These are phyloP conservation scores for Pachypanchax playfairii DNA, from an alignment of 2,113 vertebrate species.

Conservation along the genomic window DNA sequence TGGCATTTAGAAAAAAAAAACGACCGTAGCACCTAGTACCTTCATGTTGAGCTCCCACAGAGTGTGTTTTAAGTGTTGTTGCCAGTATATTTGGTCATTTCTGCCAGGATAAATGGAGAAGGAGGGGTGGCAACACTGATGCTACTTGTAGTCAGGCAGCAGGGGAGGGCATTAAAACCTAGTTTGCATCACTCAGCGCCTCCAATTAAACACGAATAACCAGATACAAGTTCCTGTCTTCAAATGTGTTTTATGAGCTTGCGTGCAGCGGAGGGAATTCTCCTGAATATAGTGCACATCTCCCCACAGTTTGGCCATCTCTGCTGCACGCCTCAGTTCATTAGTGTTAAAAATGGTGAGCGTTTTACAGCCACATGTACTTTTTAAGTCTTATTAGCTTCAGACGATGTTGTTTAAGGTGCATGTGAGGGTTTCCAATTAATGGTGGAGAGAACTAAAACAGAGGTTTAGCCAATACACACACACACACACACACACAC, in stretches of 20 bases:
- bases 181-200: slow-evolving; percentile 80
- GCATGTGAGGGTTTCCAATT: slow-evolving; percentile 78
- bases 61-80: slow-evolving; percentile 45
- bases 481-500: too few species aligned
- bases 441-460: slow-evolving; percentile 68
- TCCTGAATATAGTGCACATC: slow-evolving; percentile 71
- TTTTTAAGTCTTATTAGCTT: slow-evolving; percentile 82
- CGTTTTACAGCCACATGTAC: slow-evolving; percentile 80
- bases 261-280: slow-evolving; percentile 74
- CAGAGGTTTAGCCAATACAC: slow-evolving; percentile 63
- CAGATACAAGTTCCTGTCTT: slow-evolving; percentile 77
- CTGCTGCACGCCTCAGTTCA: slow-evolving; percentile 75
- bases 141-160: slow-evolving; percentile 75
- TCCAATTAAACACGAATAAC: slow-evolving; percentile 83
- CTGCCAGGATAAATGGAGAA: slow-evolving; percentile 52
- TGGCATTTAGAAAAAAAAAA: slow-evolving; percentile 42
- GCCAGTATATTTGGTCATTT: slow-evolving; percentile 65
- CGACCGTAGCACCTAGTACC: slow-evolving; percentile 33
- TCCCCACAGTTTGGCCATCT: slow-evolving; percentile 68
- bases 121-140: slow-evolving; percentile 64
- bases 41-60: slow-evolving; percentile 38
- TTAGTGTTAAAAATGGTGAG: slow-evolving; percentile 81
- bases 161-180: slow-evolving; percentile 79
- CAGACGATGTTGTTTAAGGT: slow-evolving; percentile 80
- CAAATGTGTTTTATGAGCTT: slow-evolving; percentile 76